phyloP scores from a whole-genome alignment of 2,113 vertebrate species.

The Strix aluco region DNA sequence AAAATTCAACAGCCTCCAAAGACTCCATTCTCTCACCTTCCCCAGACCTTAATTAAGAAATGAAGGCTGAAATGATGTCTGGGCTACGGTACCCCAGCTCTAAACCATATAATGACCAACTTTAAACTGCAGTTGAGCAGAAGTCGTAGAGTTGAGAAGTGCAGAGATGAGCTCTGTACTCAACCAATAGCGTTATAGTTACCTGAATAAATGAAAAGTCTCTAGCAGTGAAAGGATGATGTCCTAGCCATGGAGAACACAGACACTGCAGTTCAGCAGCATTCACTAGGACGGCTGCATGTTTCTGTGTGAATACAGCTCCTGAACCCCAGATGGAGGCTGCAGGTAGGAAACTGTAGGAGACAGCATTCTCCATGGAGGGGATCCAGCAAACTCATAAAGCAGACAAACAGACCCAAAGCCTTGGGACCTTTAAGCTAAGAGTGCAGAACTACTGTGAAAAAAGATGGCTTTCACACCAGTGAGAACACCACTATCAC shows the following conservation, averaged over 20 bases:
- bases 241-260: neutral
- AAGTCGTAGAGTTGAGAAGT: neutral
- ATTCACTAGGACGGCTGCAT: neutral
- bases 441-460: neutral
- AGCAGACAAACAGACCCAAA: neutral
- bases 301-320: neutral
- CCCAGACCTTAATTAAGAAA: neutral
- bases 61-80: neutral
- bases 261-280: neutral
- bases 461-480: neutral
- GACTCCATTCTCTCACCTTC: neutral
- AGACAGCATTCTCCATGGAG: neutral
- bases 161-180: neutral
- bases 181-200: accelerated
- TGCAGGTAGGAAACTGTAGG: neutral
- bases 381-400: neutral
- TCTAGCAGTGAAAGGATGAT: neutral
- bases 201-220: neutral
- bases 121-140: neutral
- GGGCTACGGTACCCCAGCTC: neutral
- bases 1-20: neutral
- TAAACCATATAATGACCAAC: neutral
- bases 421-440: neutral
- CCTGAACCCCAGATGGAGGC: neutral
- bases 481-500: neutral